phyloP scores from a whole-genome alignment of 2,113 vertebrate species.

The Nematolebias whitei region DNA sequence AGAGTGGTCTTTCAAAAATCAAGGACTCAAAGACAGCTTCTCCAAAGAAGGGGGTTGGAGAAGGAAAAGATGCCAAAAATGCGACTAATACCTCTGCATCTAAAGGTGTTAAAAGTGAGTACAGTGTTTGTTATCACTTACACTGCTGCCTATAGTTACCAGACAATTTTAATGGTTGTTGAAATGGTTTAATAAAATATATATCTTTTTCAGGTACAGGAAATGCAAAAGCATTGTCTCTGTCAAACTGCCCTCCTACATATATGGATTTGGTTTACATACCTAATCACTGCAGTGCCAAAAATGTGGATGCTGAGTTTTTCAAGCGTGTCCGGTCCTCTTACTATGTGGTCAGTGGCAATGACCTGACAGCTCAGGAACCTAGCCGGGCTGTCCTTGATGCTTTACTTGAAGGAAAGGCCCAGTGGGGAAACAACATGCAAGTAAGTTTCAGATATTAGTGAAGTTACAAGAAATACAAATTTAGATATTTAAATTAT shows the following conservation, averaged over 20 bases:
- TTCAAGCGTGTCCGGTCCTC: slow-evolving; percentile 94
- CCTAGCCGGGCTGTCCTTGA: slow-evolving; percentile 92
- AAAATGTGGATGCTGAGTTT: slow-evolving; percentile 95
- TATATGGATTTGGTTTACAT: slow-evolving; percentile 98
- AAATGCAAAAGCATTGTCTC: slow-evolving; percentile 80
- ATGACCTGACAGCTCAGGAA: slow-evolving; percentile 89
- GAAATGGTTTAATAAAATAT: background rate
- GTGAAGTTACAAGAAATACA: too few relatives aligned
- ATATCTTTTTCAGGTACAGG: slow-evolving; percentile 77
- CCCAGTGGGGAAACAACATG: slow-evolving; percentile 92
- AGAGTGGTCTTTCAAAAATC: slow-evolving; percentile 85
- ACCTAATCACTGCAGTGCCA: slow-evolving; percentile 96
- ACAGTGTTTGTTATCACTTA: background rate
- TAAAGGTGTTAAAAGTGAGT: slow-evolving; percentile 89
- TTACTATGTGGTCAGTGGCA: slow-evolving; percentile 97
- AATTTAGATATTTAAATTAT: too few relatives aligned
- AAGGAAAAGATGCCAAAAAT: slow-evolving; percentile 96
- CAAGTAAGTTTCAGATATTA: slow-evolving; percentile 81
- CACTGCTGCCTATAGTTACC: background rate
- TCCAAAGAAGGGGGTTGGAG: slow-evolving; percentile 88
- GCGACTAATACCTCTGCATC: slow-evolving; percentile 91
- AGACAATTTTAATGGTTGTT: background rate
- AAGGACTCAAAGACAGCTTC: slow-evolving; percentile 89
- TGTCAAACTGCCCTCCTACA: slow-evolving; percentile 89
- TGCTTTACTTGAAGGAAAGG: slow-evolving; percentile 92